These are phyloP conservation scores for Diarsia dahlii DNA, from an alignment of 2,888 invertebrate species.

Conservation along the genomic window DNA sequence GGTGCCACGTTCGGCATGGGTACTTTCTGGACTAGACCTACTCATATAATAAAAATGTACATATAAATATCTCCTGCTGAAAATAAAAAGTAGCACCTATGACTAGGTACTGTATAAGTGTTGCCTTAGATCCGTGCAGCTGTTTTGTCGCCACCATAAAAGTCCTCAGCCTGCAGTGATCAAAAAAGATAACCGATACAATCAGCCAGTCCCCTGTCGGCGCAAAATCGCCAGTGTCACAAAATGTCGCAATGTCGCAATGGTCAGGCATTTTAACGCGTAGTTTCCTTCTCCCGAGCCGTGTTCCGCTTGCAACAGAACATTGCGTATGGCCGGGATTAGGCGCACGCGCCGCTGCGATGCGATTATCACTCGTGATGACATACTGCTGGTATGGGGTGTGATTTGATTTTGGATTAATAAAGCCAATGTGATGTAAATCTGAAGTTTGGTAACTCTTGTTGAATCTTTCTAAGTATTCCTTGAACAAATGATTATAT, in stretches of 20 bases:
- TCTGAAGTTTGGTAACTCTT: neutral
- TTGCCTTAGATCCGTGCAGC: neutral
- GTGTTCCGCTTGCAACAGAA: constrained; percentile 70
- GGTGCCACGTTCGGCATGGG: neutral
- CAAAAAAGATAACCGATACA: constrained; percentile 22
- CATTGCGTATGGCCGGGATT: constrained; percentile 65
- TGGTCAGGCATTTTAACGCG: constrained; percentile 66
- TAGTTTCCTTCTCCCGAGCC: constrained; percentile 66
- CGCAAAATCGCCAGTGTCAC: constrained; percentile 65
- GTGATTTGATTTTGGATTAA: constrained; percentile 16
- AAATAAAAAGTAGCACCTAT: neutral
- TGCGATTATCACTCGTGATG: constrained; percentile 63
- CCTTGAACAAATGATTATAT: neutral
- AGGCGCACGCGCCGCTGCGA: constrained; percentile 69
- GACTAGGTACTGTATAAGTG: neutral
- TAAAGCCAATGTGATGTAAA: neutral
- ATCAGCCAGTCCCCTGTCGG: constrained; percentile 30
- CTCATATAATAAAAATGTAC: neutral
- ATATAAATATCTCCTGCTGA: neutral
- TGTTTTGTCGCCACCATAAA: neutral
- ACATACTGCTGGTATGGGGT: constrained; percentile 53
- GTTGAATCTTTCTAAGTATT: neutral
- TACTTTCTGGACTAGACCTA: neutral
- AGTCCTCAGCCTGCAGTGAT: constrained; percentile 13
- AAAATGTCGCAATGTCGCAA: constrained; percentile 69